Percentiles rank a stretch among this genome's conserved stretches.
Conservation (phyloP, 2,113 vertebrate genomes). For the Alectura lathami region DNA sequence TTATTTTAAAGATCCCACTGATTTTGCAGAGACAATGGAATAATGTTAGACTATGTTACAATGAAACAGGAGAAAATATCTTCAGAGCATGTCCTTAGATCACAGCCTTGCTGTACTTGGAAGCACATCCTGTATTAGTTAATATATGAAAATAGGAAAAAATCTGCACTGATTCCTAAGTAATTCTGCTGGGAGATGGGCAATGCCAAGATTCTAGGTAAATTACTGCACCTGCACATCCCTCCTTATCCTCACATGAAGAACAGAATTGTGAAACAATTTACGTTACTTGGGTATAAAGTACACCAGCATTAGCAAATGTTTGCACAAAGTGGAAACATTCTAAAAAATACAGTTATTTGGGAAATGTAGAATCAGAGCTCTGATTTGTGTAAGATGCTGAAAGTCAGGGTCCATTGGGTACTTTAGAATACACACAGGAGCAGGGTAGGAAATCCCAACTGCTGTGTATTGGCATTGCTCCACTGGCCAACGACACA, state of each 20-base stretch:
- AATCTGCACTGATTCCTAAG: background rate
- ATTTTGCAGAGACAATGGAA: background rate
- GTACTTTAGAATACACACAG: background rate
- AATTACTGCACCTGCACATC: background rate
- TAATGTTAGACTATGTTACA: background rate
- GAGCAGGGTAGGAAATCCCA: background rate
- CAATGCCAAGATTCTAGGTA: background rate
- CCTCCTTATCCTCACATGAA: background rate
- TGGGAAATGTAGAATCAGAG: background rate
- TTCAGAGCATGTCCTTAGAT: background rate
- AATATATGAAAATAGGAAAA: background rate
- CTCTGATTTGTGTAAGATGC: background rate
- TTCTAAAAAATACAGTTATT: background rate
- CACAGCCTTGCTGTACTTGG: background rate
- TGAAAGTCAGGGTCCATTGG: background rate
- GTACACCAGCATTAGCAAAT: background rate
- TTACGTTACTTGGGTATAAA: background rate
- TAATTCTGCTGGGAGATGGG: background rate
- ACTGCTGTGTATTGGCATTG: background rate
- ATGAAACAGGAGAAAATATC: background rate
- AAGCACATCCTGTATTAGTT: background rate
- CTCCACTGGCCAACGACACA: background rate
- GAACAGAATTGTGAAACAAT: background rate
- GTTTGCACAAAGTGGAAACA: background rate
- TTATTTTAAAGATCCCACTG: background rate